Evolutionary conservation across 2,113 vertebrate genomes (phyloP), one percentile per base, ranked within the genome.

Genomic region (Jacana jacana): DNA sequence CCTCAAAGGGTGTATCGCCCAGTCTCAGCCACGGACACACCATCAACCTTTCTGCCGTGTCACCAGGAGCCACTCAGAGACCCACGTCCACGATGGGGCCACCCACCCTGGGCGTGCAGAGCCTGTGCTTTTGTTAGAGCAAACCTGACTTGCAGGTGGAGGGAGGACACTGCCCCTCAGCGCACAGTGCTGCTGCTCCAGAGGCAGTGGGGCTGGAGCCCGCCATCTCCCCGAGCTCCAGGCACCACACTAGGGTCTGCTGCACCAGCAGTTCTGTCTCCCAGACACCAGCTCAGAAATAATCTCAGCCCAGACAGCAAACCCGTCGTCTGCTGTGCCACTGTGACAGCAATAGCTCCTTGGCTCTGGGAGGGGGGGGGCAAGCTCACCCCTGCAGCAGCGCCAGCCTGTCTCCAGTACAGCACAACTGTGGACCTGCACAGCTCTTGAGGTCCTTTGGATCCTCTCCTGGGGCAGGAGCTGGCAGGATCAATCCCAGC

Each of bases 351-450:
- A 79, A 4, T 8, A 55, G 46, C 58, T 58, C 66, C 63, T 12
- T n/a, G 54, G 52, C 22, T 73, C 78, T 57, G n/a, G n/a, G n/a
- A n/a, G n/a, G 11, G 10, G 42, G 37, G 37, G 39, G 9, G 14
- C 24, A 37, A 61, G 84, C 18, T 60, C 76, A 51, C 40, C 48
- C 33, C 24, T 42, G 81, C 2, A 4, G 60, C 54, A 66, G 69
- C 13, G 24, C 10, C 71, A 60, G 51, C 17, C 28, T 9, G 11
- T 33, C 46, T 28, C 75, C 44, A n/a, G 24, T 4, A 8, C 1
- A 13, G 49, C 61, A 49, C 30, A 44, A 28, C 60, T 12, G 10
- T 6, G 17, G 65, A 33, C 46, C 40, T 1, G 0, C 11, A 3
- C 2, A 31, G 37, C 49, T 76, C 71, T 54, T 17, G 54, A 13